Percentiles rank a stretch among this genome's conserved stretches.
Evolutionary conservation across 92 coral and sea anemone species (phyloP).

Genomic region (Metridium senile): DNA sequence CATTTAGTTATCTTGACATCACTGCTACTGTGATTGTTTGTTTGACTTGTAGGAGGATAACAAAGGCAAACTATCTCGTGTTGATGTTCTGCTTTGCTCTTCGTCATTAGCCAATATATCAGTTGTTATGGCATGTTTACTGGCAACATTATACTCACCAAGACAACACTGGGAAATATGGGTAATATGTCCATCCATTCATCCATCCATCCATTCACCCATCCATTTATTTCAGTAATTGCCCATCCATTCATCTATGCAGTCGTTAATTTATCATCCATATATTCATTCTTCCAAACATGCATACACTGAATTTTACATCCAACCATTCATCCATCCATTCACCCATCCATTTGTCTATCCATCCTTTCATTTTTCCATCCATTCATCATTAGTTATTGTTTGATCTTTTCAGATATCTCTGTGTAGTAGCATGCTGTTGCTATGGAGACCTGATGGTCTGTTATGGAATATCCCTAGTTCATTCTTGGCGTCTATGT

Average conservation of each 20-base stretch:
- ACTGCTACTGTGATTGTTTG: neutral
- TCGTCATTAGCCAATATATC: slow-evolving; percentile 80
- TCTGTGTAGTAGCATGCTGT: slow-evolving; percentile 30
- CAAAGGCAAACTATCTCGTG: slow-evolving; percentile 59
- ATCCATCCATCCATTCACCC: neutral
- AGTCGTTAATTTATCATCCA: neutral
- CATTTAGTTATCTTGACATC: too few species aligned
- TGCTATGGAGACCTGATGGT: slow-evolving; percentile 80
- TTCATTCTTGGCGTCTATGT: slow-evolving; percentile 51
- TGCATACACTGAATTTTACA: neutral
- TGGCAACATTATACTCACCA: slow-evolving; percentile 56
- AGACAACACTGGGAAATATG: slow-evolving; percentile 72
- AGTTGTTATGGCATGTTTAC: slow-evolving; percentile 50
- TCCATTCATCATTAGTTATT: neutral
- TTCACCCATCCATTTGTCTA: neutral
- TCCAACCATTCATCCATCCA: neutral
- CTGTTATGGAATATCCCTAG: slow-evolving; percentile 33
- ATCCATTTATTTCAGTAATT: neutral
- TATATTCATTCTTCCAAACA: neutral
- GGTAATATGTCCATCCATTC: slow-evolving; percentile 38
- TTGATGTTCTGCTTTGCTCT: slow-evolving; percentile 46
- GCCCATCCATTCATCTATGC: neutral
- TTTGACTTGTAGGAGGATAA: slow-evolving; percentile 63
- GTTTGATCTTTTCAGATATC: slow-evolving; percentile 28
- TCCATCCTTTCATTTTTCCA: neutral